These are phyloP conservation scores for Alaudala cheleensis DNA, from an alignment of 2,113 vertebrate genomes.

Conservation along the genomic window DNA sequence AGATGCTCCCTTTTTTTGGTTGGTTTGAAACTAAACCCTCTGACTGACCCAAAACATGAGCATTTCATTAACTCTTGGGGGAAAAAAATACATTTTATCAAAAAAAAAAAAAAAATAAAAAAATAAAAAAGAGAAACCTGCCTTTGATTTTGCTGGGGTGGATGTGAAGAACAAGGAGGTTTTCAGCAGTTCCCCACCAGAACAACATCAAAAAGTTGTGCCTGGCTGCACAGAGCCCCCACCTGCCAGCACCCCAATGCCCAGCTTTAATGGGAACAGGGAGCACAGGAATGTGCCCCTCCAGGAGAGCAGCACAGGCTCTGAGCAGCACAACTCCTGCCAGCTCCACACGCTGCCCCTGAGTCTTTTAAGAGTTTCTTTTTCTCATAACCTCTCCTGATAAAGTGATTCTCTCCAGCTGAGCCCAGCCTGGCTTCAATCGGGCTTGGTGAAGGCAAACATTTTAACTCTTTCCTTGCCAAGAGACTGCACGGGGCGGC, in stretches of 20 bases:
- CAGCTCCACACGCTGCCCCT: neutral
- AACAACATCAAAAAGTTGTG: neutral
- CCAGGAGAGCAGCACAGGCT: neutral
- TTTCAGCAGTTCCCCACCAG: neutral
- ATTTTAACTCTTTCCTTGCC: neutral
- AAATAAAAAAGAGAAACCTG: rapidly evolving
- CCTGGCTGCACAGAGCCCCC: neutral
- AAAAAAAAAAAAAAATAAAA: neutral
- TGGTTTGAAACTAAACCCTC: neutral
- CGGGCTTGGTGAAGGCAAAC: neutral
- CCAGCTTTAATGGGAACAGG: neutral
- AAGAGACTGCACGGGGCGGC: rapidly evolving
- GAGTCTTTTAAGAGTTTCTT: constrained; percentile 50
- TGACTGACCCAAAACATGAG: neutral
- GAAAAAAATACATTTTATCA: neutral
- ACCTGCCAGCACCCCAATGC: neutral
- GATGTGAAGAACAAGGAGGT: neutral
- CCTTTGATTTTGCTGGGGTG: neutral
- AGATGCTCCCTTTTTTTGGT: neutral
- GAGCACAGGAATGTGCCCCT: neutral
- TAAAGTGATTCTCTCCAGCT: constrained; percentile 39
- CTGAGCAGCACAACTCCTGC: neutral
- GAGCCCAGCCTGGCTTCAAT: constrained; percentile 35
- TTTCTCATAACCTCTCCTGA: neutral
- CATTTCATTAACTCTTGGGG: neutral